These are phyloP conservation scores for Hemaris fuciformis DNA, from an alignment of 2,888 invertebrate genomes.

Conservation along the genomic window DNA sequence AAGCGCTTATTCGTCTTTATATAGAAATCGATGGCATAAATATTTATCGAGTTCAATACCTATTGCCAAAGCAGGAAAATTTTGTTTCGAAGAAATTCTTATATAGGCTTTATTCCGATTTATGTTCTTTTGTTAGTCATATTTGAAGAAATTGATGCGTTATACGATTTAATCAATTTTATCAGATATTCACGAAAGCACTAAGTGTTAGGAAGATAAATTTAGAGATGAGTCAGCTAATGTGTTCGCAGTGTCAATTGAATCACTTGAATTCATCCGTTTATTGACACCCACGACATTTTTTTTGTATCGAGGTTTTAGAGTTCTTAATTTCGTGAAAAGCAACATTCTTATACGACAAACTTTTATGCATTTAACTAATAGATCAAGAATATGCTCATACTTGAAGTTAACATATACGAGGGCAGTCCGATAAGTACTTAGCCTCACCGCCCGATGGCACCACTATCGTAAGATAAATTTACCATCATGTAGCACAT, in stretches of 20 bases:
- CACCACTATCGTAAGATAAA: no score
- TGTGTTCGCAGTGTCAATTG: conserved; percentile 33
- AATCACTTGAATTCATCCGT: conserved; percentile 34
- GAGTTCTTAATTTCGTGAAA: neutral
- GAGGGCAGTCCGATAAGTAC: no score
- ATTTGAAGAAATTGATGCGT: neutral
- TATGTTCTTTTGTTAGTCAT: neutral
- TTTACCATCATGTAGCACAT: no score
- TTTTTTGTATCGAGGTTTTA: conserved; percentile 19
- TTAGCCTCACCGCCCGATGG: no score
- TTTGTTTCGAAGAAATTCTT: neutral
- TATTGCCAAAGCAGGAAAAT: neutral
- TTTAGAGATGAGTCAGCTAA: conserved; percentile 39
- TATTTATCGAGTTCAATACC: neutral
- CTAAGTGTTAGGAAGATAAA: conserved; percentile 28
- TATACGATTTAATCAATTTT: neutral
- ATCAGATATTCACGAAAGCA: neutral
- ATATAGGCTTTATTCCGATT: neutral
- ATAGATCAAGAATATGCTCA: no score
- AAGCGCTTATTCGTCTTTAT: neutral
- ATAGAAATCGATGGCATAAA: neutral
- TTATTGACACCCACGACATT: conserved; percentile 30
- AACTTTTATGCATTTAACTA: neutral
- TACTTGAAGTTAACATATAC: no score
- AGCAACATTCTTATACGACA: no score